A percentile compares a stretch with the other conserved stretches of the same genome.
phyloP scores from a whole-genome alignment of 2,888 invertebrate species.

The Poecilus cupreus region DNA sequence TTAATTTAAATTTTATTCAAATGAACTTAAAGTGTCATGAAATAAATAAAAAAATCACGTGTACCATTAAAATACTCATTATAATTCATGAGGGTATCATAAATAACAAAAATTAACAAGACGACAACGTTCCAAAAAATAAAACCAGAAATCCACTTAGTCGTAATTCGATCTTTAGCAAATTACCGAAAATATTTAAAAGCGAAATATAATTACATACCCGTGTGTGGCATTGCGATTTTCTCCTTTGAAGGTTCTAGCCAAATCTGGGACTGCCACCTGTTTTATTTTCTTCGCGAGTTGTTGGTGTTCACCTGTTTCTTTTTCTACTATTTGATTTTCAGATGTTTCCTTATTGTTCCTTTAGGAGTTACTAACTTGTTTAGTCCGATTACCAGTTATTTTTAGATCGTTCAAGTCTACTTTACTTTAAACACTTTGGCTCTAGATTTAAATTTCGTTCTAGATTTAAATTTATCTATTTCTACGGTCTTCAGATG shows the following conservation, averaged over 20 bases:
- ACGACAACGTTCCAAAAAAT: not conserved
- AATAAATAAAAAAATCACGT: constrained; percentile 10
- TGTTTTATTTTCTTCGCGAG: not conserved
- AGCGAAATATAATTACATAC: constrained; percentile 4
- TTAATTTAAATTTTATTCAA: constrained; percentile 7
- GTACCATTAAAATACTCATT: not conserved
- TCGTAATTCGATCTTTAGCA: not conserved
- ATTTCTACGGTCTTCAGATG: no score
- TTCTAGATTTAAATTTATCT: no score
- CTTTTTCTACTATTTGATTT: no score
- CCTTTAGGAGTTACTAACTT: no score
- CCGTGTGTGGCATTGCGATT: constrained; percentile 51
- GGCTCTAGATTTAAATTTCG: no score
- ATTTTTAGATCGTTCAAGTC: no score
- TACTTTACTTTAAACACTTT: no score
- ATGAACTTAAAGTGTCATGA: not conserved
- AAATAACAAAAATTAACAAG: constrained; percentile 20
- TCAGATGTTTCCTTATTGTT: no score
- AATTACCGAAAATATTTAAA: not conserved
- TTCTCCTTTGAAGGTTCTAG: not conserved
- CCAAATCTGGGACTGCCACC: not conserved
- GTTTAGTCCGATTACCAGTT: no score
- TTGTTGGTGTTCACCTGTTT: not conserved
- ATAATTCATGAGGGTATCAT: constrained; percentile 21
- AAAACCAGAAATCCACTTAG: not conserved